Conservation (phyloP, 2,888 invertebrate genomes). For the Archips xylosteana region DNA sequence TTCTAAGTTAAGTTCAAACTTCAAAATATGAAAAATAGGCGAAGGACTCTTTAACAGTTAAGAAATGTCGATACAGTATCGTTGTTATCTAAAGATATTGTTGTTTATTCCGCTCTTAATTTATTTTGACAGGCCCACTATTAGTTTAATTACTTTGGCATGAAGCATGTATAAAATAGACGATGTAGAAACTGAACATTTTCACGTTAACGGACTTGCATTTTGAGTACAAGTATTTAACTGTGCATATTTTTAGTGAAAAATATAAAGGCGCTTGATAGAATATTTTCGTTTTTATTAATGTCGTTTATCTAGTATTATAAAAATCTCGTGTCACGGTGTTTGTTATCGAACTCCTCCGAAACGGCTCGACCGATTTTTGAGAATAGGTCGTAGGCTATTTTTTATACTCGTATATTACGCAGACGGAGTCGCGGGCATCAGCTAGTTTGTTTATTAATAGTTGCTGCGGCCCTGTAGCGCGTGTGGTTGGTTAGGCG, state of each 20-base stretch:
- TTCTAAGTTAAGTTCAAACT: background rate
- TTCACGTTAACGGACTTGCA: background rate
- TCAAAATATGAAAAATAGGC: background rate
- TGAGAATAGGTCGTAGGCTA: no score
- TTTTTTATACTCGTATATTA: no score
- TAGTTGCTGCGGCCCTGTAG: background rate
- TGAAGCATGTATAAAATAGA: background rate
- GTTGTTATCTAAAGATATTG: background rate
- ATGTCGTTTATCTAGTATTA: no score
- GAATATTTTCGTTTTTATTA: no score
- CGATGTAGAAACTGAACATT: no score
- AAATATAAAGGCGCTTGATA: no score
- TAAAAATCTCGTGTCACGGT: no score
- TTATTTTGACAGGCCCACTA: background rate
- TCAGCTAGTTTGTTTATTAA: background rate
- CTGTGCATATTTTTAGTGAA: no score
- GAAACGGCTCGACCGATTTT: no score
- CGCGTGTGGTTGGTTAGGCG: background rate
- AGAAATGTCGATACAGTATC: background rate
- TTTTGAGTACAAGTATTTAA: no score
- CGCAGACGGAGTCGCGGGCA: no score
- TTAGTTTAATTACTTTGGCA: background rate
- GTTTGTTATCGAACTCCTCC: no score
- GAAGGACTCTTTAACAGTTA: background rate
- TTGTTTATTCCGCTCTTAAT: conserved; percentile 3